Percentiles rank a stretch among this genome's conserved stretches.
Conservation (phyloP, 2,113 vertebrate species). For the Lepidothrix coronata region DNA sequence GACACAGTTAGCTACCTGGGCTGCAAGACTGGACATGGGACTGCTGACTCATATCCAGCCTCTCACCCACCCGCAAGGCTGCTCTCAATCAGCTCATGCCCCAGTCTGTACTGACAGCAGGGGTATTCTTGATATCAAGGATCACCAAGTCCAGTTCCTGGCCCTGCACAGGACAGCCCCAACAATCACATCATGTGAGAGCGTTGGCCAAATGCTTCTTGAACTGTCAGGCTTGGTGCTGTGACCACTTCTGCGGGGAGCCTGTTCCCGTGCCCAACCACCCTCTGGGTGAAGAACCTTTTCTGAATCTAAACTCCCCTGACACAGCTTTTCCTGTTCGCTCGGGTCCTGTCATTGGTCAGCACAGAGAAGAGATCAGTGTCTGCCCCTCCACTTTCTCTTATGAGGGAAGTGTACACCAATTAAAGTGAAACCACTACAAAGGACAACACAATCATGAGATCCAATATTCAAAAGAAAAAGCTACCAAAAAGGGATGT, state of each 20-base stretch:
- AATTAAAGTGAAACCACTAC: not conserved
- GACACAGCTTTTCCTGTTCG: not conserved
- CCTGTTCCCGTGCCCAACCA: not conserved
- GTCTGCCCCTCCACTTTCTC: not conserved
- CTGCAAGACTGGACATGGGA: not conserved
- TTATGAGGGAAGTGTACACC: not conserved
- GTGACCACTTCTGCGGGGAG: not conserved
- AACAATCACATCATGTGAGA: not conserved
- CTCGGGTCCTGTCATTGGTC: not conserved
- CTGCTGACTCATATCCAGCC: not conserved
- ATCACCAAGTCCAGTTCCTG: accelerated
- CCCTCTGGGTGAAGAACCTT: not conserved
- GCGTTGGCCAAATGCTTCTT: not conserved
- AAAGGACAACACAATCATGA: not conserved
- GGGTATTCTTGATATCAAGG: not conserved
- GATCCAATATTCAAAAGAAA: not conserved
- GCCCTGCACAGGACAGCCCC: not conserved
- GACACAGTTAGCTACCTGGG: not conserved
- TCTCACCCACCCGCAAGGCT: not conserved
- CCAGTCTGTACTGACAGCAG: not conserved
- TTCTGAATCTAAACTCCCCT: not conserved
- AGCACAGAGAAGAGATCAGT: not conserved
- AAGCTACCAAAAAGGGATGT: not conserved
- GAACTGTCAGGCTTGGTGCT: not conserved
- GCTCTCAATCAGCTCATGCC: not conserved